These are phyloP conservation scores for Engraulis encrasicolus DNA, from an alignment of 2,113 vertebrate genomes.

Conservation along the genomic window DNA sequence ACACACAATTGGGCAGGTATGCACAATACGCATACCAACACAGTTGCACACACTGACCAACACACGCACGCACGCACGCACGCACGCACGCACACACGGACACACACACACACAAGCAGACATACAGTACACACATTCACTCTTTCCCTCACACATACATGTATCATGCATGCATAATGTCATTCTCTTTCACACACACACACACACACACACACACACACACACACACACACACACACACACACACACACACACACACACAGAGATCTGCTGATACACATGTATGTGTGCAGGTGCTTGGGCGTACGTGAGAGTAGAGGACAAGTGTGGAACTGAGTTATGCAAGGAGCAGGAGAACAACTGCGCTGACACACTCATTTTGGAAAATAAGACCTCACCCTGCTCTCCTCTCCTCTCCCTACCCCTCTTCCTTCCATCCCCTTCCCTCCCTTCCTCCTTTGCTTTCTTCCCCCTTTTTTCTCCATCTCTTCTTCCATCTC, in stretches of 20 bases:
- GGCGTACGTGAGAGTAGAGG: background rate
- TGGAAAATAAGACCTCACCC: slow-evolving; percentile 57
- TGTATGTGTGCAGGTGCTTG: background rate
- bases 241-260: slow-evolving; percentile 31
- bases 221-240: background rate
- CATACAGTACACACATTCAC: background rate
- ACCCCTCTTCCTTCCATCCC: background rate
- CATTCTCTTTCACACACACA: background rate
- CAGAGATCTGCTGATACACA: background rate
- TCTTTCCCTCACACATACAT: background rate
- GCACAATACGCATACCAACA: background rate
- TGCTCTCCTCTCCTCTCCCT: slow-evolving; percentile 6
- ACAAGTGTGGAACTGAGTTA: slow-evolving; percentile 38
- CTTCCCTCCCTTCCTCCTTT: slow-evolving; percentile 22
- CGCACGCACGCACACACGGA: slow-evolving; percentile 15
- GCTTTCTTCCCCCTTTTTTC: background rate
- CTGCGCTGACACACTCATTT: slow-evolving; percentile 56
- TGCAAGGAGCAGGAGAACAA: slow-evolving; percentile 41
- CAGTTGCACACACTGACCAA: background rate
- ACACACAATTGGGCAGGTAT: background rate
- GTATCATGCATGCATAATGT: too few species aligned
- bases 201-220: background rate
- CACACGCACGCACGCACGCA: slow-evolving; percentile 24
- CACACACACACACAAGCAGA: background rate
- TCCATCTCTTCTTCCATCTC: background rate